These are phyloP conservation scores for Drosophila kepulauana DNA, from an alignment of 1,140 invertebrate species.

Conservation along the genomic window DNA sequence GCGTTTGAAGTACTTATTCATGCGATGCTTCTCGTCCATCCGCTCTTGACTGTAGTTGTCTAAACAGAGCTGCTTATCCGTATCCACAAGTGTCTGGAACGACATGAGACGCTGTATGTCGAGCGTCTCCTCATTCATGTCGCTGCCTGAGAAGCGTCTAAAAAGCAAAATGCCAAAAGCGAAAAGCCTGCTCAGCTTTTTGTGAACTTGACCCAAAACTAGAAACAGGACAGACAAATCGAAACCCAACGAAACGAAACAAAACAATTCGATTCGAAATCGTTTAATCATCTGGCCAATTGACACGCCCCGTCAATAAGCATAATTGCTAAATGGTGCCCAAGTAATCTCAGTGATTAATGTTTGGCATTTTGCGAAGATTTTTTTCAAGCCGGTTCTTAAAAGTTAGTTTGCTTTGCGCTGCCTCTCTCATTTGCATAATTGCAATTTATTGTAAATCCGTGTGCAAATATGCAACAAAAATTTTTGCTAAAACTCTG, in stretches of 20 bases:
- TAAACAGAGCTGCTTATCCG: constrained; percentile 16
- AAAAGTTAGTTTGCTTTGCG: constrained; percentile 18
- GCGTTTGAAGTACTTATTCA: constrained; percentile 51
- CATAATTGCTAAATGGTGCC: constrained; percentile 71
- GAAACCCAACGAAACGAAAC: too few species aligned
- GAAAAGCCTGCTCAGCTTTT: background rate
- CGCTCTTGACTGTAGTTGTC: background rate
- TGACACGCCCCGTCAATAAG: constrained; percentile 71
- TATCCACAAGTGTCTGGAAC: constrained; percentile 8
- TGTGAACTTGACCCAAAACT: constrained; percentile 51
- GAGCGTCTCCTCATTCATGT: constrained; percentile 19
- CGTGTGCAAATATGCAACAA: constrained; percentile 76
- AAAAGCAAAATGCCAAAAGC: background rate
- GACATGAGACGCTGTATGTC: constrained; percentile 22
- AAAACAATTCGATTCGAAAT: background rate
- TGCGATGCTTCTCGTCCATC: constrained; percentile 20
- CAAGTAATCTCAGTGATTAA: constrained; percentile 68
- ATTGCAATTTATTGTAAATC: constrained; percentile 82
- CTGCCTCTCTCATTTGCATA: constrained; percentile 68
- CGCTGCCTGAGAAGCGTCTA: background rate
- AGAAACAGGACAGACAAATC: constrained; percentile 2
- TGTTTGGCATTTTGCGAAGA: constrained; percentile 59
- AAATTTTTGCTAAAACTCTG: constrained; percentile 43
- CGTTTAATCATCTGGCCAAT: constrained; percentile 54
- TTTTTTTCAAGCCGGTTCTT: constrained; percentile 24